Conservation (phyloP, 2,113 vertebrate species). For the Chionomys nivalis region DNA sequence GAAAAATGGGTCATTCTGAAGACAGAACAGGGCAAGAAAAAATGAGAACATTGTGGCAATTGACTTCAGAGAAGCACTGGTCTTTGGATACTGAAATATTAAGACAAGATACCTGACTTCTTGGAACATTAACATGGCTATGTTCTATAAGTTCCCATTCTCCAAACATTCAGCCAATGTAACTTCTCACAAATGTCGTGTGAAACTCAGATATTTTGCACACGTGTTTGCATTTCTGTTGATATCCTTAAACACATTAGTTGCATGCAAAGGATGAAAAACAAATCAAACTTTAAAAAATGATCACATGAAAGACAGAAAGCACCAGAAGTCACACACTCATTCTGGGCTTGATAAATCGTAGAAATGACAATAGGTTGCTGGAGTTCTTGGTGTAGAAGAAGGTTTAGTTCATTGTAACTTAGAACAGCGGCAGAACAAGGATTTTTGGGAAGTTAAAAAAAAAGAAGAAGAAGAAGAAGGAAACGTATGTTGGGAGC, state of each 20-base stretch:
- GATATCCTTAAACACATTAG: background rate
- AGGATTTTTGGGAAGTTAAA: background rate
- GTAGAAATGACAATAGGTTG: background rate
- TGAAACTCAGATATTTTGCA: background rate
- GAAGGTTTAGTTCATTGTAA: background rate
- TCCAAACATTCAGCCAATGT: background rate
- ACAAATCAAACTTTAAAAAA: background rate
- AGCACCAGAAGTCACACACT: background rate
- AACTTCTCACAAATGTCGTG: background rate
- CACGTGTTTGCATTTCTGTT: background rate
- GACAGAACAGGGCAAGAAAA: background rate
- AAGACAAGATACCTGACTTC: background rate
- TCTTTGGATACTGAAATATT: background rate
- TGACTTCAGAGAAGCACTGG: background rate
- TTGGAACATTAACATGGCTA: background rate
- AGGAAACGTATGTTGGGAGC: background rate
- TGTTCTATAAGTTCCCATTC: background rate
- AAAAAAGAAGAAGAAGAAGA: background rate
- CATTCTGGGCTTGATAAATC: background rate
- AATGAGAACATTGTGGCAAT: background rate
- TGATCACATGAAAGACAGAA: background rate
- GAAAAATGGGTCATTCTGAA: background rate
- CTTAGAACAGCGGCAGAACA: background rate
- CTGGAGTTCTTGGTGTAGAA: background rate
- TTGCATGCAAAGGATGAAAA: background rate